A percentile compares a stretch with the other conserved stretches of the same genome.
These are phyloP conservation scores for Lamellibrachia columna DNA, from an alignment of 2,888 invertebrate species.

Conservation along the genomic window DNA sequence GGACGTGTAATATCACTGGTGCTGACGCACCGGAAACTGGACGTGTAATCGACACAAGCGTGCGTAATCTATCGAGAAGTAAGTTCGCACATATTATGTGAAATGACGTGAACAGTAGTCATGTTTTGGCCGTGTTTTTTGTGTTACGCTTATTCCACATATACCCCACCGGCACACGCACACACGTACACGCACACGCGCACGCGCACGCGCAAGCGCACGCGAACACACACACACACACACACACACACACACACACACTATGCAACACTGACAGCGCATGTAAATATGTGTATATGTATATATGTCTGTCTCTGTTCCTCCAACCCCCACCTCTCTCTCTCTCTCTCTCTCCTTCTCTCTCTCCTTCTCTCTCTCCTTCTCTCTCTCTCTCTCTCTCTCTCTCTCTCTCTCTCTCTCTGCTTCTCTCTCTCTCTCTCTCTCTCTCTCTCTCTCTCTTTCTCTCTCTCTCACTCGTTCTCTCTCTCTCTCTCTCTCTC, in stretches of 20 bases:
- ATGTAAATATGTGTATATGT: too few species aligned
- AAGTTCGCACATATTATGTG: background rate
- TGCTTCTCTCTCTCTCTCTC: background rate
- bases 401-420: background rate
- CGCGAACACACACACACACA: background rate
- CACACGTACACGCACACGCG: background rate
- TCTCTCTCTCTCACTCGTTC: background rate
- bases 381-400: background rate
- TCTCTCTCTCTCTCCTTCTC: background rate
- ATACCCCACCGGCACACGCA: background rate
- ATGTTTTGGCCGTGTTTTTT: background rate
- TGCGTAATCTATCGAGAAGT: background rate
- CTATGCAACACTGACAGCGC: background rate
- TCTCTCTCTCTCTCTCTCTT: background rate
- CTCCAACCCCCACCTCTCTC: too few species aligned
- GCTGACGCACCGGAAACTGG: background rate
- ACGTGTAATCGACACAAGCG: background rate
- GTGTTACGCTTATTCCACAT: background rate
- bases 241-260: background rate
- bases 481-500: background rate
- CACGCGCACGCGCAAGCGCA: background rate
- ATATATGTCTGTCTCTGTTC: too few species aligned
- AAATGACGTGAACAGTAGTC: background rate
- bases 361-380: too few species aligned
- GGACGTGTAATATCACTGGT: background rate